Evolutionary conservation across 2,888 invertebrate species (phyloP), one percentile per base, ranked within the genome.

Genomic region (Sinhomidia bicolor): DNA sequence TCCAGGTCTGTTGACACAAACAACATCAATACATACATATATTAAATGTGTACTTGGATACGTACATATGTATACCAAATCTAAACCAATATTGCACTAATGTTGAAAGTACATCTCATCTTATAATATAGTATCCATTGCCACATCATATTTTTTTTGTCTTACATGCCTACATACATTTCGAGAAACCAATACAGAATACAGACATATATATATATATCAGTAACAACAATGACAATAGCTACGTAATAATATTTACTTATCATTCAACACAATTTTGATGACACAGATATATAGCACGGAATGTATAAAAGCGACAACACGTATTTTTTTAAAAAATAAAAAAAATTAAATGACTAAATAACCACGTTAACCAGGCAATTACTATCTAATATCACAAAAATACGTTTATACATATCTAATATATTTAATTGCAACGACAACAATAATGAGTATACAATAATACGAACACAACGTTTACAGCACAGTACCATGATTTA

Each of bases 361-460:
- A 17, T 17, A 54, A 6, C 17, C 54, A 29, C 5, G 12, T 32
- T 12, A 29, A 62, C 1, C 29, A 14, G 20, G 65, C 9, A 65
- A 17, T 32, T 32, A 68, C 65, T n/a, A n/a, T n/a, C 65, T 68
- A 68, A 68, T 68, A 68, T 71, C 71, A 71, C 71, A 71, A 71
- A 62, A 62, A 54, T 54, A 36, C 23, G 23, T 1, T 17, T 68
- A 17, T 36, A 36, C 29, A 68, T 62, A 36, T 36, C 3, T 36
- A 36, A 5, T 17, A 54, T 5, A 17, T 17, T 23, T 9, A 60
- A 60, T 60, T 2, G 26, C 60, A 60, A 60, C 60, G 36, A 36
- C 36, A 68, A 36, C 36, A 23, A 47, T 47, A 2, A 54, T 60
- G 9, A 9, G 26, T 60, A 60, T 23, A 60, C 60, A 60, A 9